Evolutionary conservation across 2,888 invertebrate genomes (phyloP).

Genomic region (Dolichopus griseipennis): DNA sequence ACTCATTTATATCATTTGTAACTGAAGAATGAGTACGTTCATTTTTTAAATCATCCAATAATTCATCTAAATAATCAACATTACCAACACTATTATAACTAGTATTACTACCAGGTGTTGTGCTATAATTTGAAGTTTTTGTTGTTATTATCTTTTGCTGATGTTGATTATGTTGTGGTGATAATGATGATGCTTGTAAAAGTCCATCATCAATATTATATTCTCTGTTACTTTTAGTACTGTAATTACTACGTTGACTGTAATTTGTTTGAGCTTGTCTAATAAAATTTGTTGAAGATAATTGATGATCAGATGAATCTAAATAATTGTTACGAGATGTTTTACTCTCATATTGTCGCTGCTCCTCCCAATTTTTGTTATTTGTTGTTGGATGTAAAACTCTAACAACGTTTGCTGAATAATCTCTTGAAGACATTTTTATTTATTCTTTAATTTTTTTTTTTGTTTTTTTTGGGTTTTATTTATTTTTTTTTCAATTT

Average conservation of each 20-base stretch:
- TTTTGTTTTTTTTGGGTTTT: neutral
- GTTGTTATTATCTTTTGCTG: neutral
- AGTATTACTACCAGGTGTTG: neutral
- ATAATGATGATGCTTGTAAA: neutral
- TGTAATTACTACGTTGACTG: neutral
- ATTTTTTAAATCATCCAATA: slow-evolving; percentile 61
- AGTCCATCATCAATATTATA: neutral
- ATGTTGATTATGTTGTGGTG: neutral
- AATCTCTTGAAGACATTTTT: neutral
- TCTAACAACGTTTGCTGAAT: neutral
- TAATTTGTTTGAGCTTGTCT: neutral
- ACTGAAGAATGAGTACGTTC: slow-evolving; percentile 32
- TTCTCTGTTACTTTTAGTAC: neutral
- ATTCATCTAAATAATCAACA: slow-evolving; percentile 65
- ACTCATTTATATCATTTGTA: neutral
- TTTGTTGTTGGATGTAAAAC: neutral
- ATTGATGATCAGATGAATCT: neutral
- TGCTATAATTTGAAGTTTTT: neutral
- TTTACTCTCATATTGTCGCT: neutral
- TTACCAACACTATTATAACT: slow-evolving; percentile 35
- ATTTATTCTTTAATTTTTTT: neutral
- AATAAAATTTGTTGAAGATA: neutral
- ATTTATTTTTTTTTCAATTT: neutral
- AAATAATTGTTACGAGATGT: neutral
- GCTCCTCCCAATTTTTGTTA: neutral